Evolutionary conservation across 2,888 invertebrate species (phyloP), one percentile per base, ranked within the genome.

Genomic region (Drosophila fungiperda): DNA sequence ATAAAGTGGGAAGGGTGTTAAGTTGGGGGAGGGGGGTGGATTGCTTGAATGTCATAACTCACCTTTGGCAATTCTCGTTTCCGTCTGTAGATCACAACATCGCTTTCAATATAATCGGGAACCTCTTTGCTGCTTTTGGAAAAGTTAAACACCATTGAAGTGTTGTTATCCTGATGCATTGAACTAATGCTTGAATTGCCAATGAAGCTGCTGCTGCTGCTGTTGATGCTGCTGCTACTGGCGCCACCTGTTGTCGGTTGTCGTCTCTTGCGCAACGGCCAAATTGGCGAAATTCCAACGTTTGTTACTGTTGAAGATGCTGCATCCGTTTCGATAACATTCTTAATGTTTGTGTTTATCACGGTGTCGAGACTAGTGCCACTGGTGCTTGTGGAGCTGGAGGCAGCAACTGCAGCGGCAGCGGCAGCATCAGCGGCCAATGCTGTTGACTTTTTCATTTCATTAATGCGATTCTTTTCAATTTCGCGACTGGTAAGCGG

Each of bases 71-170:
- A 94, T 91, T 95, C 95, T 72, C 95, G 94, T 83, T 95, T 95
- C 90, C 94, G 94, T 87, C 95, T 95, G 85, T 96, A 95, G 83
- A 96, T 94, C 92, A 96, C 94, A 83, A 97, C 97, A 94, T 98
- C 97, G 94, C 97, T 97, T 93, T 97, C 97, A 91, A 98, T 97
- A 93, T 98, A 97, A 94, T 98, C 97, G 59, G 98, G 98, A 90
- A 97, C 97, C 90, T 96, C 96, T 93, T 96, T 96, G 91, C 96
- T 95, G 93, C 95, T 94, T 58, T 87, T 87, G 81, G 96, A 96
- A 94, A 98, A 98, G 94, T 98, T 97, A 94, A 98, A 98, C 79
- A 97, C 97, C 94, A 97, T 95, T 36, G 95, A 95, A 82, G 96
- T 96, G 83, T 95, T 96, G 90, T 95, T 94, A 80, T 95, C 94